Percentiles rank a stretch among this genome's conserved stretches.
Evolutionary conservation across 2,797 vertebrate genomes (phyloP).

Genomic region (Eutrigla gurnardus): DNA sequence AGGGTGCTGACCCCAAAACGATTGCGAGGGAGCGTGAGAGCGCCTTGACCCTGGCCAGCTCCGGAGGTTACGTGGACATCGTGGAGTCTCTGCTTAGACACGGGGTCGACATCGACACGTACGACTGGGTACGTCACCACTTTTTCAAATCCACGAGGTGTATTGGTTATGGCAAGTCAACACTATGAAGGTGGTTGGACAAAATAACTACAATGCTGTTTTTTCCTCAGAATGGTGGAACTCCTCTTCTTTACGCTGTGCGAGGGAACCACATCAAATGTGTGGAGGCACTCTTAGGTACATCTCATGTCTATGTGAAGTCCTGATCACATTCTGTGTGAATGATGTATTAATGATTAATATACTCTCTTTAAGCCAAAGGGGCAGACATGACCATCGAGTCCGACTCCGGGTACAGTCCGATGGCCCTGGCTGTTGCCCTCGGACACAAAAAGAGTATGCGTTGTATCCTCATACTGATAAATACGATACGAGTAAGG

Average conservation of each 20-base stretch:
- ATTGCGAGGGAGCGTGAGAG: conserved; percentile 93
- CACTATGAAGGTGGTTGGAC: background rate
- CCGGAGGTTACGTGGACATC: conserved; percentile 94
- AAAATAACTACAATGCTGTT: conserved; percentile 7
- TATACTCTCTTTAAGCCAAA: conserved; percentile 78
- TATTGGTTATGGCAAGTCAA: background rate
- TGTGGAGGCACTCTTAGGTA: conserved; percentile 93
- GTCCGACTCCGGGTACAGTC: conserved; percentile 95
- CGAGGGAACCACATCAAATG: conserved; percentile 95
- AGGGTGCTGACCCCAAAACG: conserved; percentile 92
- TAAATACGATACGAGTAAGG: background rate
- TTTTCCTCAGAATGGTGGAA: conserved; percentile 91
- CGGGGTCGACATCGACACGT: conserved; percentile 92
- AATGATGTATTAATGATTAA: background rate
- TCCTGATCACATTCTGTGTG: conserved; percentile 2
- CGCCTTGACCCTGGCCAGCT: conserved; percentile 94
- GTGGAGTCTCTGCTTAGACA: conserved; percentile 88
- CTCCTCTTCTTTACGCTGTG: conserved; percentile 95
- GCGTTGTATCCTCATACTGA: conserved; percentile 22
- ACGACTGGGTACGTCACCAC: conserved; percentile 90
- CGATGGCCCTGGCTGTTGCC: conserved; percentile 95
- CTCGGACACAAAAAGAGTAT: conserved; percentile 93
- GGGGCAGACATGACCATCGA: conserved; percentile 96
- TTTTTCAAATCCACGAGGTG: background rate
- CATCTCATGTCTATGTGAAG: conserved; percentile 6